Base-by-base conservation (phyloP, 2,888 invertebrate species). In the Abscondita cerata region DNA sequence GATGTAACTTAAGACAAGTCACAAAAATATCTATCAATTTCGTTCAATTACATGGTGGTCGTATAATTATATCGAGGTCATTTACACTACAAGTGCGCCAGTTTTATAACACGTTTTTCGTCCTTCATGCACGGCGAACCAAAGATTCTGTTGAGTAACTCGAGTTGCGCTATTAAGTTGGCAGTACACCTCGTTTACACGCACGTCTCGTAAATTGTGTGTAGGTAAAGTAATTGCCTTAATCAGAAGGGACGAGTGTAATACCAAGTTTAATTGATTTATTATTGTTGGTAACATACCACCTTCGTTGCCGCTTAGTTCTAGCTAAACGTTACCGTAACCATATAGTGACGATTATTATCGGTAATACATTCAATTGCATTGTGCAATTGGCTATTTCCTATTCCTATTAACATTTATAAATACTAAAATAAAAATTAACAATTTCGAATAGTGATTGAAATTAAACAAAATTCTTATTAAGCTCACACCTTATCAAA, bases 151-250 rank as follows among this genome's bases (percentile, higher is more conserved):
- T 52, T 41, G 48, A 60, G 51, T 56, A 65, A 54, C 53, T 52
- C 61, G 54, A 53, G 56, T 46, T 52, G 38, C 53, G 54, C 55
- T 48, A 58, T 47, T 52, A 44, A 47, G 44, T 61, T 52, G 41
- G 53, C 54, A 56, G 56, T 61, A 64, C 61, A 53, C 53, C 66
- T 60, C 54, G 62, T 63, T 65, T 63, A 66, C 66, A 66, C 66
- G 63, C 66, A 63, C 59, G 63, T 66, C 59, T 61, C 55, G 52
- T 60, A 60, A 63, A 63, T 63, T 60, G 63, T 57, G 53, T 63
- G 55, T 66, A 61, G 40, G 55, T 59, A 59, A 55, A 62, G 53
- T 62, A 62, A 62, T 62, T 62, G 53, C 62, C 48, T 58, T 62
- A 62, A 62, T 62, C 57, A 62, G 57, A 52, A 41, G 50, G 48